A percentile compares a stretch with the other conserved stretches of the same genome.
Evolutionary conservation across 1,140 invertebrate species (phyloP).

Genomic region (Drosophila mayri): DNA sequence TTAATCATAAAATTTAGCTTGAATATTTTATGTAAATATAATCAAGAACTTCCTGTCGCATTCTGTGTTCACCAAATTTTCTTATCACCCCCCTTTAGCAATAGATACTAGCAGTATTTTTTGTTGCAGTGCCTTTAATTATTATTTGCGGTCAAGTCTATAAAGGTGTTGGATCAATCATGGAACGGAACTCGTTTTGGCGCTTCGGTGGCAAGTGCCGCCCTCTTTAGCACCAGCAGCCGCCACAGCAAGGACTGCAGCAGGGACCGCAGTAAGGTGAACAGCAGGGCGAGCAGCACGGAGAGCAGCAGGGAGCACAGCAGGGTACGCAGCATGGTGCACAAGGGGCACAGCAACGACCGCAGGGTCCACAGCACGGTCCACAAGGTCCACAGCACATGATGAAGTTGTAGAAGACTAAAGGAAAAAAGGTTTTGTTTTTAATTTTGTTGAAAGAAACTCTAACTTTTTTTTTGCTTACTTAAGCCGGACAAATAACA

Average conservation of each 20-base stretch:
- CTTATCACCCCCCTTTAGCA: neutral
- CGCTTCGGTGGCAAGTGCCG: too few relatives aligned
- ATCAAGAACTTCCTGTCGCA: too few relatives aligned
- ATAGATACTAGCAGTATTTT: neutral
- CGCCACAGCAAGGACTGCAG: conserved; percentile 20
- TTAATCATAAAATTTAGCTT: too few relatives aligned
- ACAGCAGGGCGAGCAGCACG: conserved; percentile 11
- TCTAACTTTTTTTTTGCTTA: neutral
- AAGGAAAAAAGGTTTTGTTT: neutral
- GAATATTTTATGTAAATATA: too few relatives aligned
- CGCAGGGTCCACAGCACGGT: conserved; percentile 36
- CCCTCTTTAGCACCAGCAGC: conserved; percentile 6
- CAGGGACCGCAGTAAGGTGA: conserved; percentile 7
- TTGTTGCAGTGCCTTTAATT: neutral
- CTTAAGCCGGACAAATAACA: conserved; percentile 16
- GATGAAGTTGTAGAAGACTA: conserved; percentile 24
- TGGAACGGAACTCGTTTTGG: neutral
- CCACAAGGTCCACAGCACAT: conserved; percentile 35
- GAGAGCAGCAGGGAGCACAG: neutral
- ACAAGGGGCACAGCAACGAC: conserved; percentile 13
- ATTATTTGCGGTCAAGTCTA: neutral
- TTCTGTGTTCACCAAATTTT: too few relatives aligned
- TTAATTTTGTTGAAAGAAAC: too few relatives aligned
- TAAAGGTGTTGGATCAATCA: neutral
- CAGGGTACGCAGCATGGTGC: conserved; percentile 15